Percentiles rank a stretch among this genome's conserved stretches.
Conservation (phyloP, 1,140 invertebrate genomes). For the Drosophila orena region DNA sequence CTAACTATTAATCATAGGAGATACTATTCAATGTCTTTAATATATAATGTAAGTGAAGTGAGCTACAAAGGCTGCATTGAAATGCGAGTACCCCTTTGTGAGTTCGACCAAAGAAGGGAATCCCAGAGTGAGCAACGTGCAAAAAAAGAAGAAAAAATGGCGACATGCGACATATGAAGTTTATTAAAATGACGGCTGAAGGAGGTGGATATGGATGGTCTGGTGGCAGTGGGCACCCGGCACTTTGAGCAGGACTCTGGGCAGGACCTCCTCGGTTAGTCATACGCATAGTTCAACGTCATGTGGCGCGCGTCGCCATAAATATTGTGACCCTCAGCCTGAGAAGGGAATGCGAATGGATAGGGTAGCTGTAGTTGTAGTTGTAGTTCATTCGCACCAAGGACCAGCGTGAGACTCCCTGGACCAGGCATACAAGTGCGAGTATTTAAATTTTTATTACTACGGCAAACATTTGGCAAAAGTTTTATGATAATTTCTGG, state of each 20-base stretch:
- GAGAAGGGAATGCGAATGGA: not conserved
- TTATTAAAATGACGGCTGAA: conserved; percentile 78
- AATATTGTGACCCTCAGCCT: conserved; percentile 67
- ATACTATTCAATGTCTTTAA: not conserved
- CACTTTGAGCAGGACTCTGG: conserved; percentile 8
- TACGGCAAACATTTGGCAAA: conserved; percentile 67
- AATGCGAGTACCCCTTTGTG: not conserved
- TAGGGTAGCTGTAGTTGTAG: not conserved
- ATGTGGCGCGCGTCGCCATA: conserved; percentile 74
- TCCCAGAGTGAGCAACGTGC: conserved; percentile 46
- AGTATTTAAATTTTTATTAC: conserved; percentile 77
- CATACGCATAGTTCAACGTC: conserved; percentile 80
- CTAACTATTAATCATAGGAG: too few species aligned
- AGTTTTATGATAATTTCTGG: conserved; percentile 71
- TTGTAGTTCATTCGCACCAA: conserved; percentile 1
- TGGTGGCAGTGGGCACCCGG: conserved; percentile 1
- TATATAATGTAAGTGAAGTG: not conserved
- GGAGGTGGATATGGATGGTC: conserved; percentile 43
- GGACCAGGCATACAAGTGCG: conserved; percentile 14
- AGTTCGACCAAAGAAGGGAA: conserved; percentile 17
- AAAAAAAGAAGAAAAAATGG: conserved; percentile 67
- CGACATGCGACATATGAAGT: conserved; percentile 83
- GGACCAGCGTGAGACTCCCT: conserved; percentile 9
- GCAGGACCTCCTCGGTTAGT: conserved; percentile 35
- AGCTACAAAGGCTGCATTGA: not conserved